Evolutionary conservation across 2,113 vertebrate species (phyloP).

Genomic region (Catharus bicknelli): DNA sequence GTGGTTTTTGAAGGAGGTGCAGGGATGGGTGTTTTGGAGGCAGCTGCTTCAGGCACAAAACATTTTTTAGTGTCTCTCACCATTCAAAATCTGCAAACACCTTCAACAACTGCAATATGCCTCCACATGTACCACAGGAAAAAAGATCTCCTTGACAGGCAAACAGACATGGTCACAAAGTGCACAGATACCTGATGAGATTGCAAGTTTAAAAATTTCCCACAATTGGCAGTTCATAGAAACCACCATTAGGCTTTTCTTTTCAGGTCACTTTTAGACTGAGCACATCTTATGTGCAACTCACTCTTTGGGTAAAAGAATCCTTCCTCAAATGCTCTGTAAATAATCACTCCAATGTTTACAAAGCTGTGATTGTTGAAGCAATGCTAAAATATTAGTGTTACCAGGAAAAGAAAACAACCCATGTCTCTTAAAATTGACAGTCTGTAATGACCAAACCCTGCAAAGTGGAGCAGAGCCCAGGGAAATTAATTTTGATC

Average conservation of each 20-base stretch:
- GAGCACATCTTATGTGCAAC: not conserved
- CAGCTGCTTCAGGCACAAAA: not conserved
- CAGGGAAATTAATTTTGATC: not conserved
- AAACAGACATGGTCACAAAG: not conserved
- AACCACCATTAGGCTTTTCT: not conserved
- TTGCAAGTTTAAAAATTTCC: not conserved
- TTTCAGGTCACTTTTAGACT: not conserved
- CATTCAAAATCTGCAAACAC: not conserved
- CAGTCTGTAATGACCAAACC: not conserved
- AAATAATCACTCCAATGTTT: not conserved
- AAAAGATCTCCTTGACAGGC: not conserved
- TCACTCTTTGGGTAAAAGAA: not conserved
- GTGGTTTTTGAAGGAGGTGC: not conserved
- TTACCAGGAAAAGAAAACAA: not conserved
- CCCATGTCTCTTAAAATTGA: not conserved
- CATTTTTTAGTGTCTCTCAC: not conserved
- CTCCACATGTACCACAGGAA: not conserved
- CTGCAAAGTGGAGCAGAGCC: slow-evolving; percentile 5
- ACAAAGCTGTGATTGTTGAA: not conserved
- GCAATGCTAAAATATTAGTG: not conserved
- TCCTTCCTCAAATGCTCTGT: not conserved
- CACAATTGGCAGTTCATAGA: not conserved
- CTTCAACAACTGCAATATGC: not conserved
- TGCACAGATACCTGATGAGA: not conserved
- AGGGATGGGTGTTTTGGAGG: not conserved